These are phyloP conservation scores for Drosophila obscura DNA, from an alignment of 1,140 invertebrate species.

Conservation along the genomic window DNA sequence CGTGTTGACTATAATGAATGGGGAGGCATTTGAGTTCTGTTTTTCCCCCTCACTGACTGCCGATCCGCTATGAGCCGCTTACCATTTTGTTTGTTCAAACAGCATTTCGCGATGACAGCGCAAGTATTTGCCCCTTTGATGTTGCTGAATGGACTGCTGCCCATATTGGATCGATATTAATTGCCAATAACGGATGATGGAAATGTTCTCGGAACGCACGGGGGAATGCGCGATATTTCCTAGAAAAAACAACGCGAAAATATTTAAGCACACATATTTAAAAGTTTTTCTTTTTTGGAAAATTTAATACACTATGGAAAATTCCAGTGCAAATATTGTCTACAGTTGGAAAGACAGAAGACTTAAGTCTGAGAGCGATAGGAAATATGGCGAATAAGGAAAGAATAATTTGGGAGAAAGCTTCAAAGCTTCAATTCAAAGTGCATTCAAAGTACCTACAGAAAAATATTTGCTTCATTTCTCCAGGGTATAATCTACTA, in stretches of 20 bases:
- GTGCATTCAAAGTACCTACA: no score
- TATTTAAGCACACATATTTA: no score
- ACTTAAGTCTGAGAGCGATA: no score
- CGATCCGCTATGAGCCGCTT: background rate
- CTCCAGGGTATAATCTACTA: no score
- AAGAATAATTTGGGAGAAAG: no score
- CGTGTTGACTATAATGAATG: slow-evolving; percentile 51
- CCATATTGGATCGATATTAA: slow-evolving; percentile 51
- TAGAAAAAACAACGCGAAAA: slow-evolving; percentile 9
- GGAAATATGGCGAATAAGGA: no score
- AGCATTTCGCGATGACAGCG: slow-evolving; percentile 48
- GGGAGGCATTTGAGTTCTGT: slow-evolving; percentile 12
- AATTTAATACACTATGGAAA: no score
- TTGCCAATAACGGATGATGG: slow-evolving; percentile 45
- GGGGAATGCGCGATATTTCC: slow-evolving; percentile 18
- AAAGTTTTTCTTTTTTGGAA: no score
- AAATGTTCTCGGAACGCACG: slow-evolving; percentile 13
- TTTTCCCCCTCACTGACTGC: slow-evolving; percentile 3
- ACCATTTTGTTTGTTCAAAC: slow-evolving; percentile 53
- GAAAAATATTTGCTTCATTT: no score
- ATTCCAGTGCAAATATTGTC: no score
- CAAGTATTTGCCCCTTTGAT: slow-evolving; percentile 37
- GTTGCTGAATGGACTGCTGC: slow-evolving; percentile 32
- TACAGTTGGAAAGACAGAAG: no score
- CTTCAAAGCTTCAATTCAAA: no score